Base-by-base conservation (phyloP, 1,140 invertebrate genomes). In the Rhopalosiphum maidis region DNA sequence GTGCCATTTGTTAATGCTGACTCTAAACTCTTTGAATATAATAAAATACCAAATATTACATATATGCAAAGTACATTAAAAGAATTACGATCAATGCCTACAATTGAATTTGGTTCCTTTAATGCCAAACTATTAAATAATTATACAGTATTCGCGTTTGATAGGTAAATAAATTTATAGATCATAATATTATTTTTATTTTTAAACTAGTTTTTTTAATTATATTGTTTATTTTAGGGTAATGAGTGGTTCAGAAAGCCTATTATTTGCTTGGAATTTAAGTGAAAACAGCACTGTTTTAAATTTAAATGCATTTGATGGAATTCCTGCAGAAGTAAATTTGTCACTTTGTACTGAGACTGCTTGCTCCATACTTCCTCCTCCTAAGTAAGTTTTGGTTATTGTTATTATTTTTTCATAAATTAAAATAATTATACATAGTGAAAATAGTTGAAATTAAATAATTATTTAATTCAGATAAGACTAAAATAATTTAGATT, bases 31-130 rank as follows among this genome's bases (percentile, higher is more conserved):
- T 93, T 93, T 86, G 35, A 83, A 86, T n/a, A 86, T 23, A 85
- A 93, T 11, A 46, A 51, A 11, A 86, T 93, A 85, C 91, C 91
- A 85, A 93, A 93, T 93, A 54, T 93, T 22, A 93, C 91, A 85
- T 43, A 43, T 0, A 85, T 93, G 41, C 48, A 93, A 54, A 93
- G 51, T 30, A 86, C 82, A 8, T 46, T 93, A 85, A 86, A 54
- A 55, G 91, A 93, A 54, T 85, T 93, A 55, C 35, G 91, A 9
- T 82, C 82, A n/a, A 85, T 83, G 48, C 91, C 82, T 2, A 85
- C 91, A 43, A n/a, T 93, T 85, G 91, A 93, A 86, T 86, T 85
- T 93, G 82, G 91, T 85, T 85, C 91, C 2, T 93, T 93, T 55
- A 93, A 93, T 43, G 91, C 82, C 11, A 93, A 93, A 93, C 77